Conservation (phyloP, 2,888 invertebrate species). For the Drosophila paramelanica region DNA sequence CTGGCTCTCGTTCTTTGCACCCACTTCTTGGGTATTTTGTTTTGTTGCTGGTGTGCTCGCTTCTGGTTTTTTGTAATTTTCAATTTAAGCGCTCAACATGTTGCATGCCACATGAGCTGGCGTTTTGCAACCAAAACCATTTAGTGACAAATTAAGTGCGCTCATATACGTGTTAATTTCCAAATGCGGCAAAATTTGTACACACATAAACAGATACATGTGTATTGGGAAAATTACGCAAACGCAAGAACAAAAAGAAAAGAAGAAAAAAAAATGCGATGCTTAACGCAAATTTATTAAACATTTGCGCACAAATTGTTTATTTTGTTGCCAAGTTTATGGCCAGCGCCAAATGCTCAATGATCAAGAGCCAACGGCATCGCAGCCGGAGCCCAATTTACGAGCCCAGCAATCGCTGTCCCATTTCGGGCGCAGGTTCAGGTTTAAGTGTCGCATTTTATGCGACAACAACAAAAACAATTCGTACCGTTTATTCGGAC, state of each 20-base stretch:
- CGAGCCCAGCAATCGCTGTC: slow-evolving; percentile 62
- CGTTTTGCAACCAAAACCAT: slow-evolving; percentile 52
- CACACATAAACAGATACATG: background rate
- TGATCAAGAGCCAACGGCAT: slow-evolving; percentile 21
- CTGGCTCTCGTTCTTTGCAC: background rate
- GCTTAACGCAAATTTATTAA: slow-evolving; percentile 76
- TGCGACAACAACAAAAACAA: slow-evolving; percentile 35
- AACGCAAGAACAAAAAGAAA: no score
- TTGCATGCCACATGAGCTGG: slow-evolving; percentile 65
- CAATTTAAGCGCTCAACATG: slow-evolving; percentile 76
- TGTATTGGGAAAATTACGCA: slow-evolving; percentile 52
- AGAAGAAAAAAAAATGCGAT: background rate
- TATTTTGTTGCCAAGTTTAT: slow-evolving; percentile 68
- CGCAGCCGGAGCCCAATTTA: slow-evolving; percentile 49
- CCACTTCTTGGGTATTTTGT: background rate
- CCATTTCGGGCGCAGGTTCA: slow-evolving; percentile 14
- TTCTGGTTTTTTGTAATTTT: slow-evolving; percentile 69
- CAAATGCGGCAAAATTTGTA: slow-evolving; percentile 31
- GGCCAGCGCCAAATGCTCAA: slow-evolving; percentile 35
- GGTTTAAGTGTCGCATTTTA: slow-evolving; percentile 54
- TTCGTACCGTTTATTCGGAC: slow-evolving; percentile 38
- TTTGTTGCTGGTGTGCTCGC: slow-evolving; percentile 45
- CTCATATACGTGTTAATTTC: slow-evolving; percentile 74
- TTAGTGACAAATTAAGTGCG: slow-evolving; percentile 77
- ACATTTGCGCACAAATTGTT: slow-evolving; percentile 73